Evolutionary conservation across 2,888 invertebrate species (phyloP), one percentile per base, ranked within the genome.

Genomic region (Cryptus armator): DNA sequence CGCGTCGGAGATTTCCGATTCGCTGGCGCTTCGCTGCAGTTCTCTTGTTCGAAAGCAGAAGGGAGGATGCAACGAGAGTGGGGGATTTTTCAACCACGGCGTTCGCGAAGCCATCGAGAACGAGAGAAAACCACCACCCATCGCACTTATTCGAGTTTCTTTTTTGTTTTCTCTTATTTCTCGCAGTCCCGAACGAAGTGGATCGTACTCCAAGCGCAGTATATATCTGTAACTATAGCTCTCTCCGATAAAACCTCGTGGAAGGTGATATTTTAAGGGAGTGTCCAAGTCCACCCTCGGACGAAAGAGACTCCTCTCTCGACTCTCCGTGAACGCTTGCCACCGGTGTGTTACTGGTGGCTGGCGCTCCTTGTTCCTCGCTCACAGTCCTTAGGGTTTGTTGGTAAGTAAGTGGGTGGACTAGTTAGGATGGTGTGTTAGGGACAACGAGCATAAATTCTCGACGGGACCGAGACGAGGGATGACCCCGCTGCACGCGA

Each of bases 381-480:
- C 72, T 80, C 80, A 75, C 48, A 85, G 84, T 87, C 86, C 87
- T 87, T 72, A 75, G 86, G 83, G 90, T 88, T 89, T 87, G 90
- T 90, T 90, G 89, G 91, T 92, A 92, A 92, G 92, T 92, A 92
- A 93, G 92, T 92, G 93, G 92, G 91, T 92, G 92, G 93, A 93
- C 93, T 93, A 92, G 93, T 93, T 93, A 91, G 92, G 90, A 92
- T 89, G 90, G 90, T 89, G 68, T 78, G 77, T 88, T 90, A 92
- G 92, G 92, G 93, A 93, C 93, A 91, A 91, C 91, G 91, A 89
- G 92, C 91, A 93, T 93, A 93, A 93, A 93, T 93, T 92, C 90
- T 93, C 92, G 87, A 51, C 75, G 75, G 79, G 87, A 87, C 89
- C 86, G 75, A 90, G 90, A 90, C 93, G 93, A 93, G 93, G 93